Evolutionary conservation across 1,140 invertebrate species (phyloP).

Genomic region (Trichonephila clavipes): DNA sequence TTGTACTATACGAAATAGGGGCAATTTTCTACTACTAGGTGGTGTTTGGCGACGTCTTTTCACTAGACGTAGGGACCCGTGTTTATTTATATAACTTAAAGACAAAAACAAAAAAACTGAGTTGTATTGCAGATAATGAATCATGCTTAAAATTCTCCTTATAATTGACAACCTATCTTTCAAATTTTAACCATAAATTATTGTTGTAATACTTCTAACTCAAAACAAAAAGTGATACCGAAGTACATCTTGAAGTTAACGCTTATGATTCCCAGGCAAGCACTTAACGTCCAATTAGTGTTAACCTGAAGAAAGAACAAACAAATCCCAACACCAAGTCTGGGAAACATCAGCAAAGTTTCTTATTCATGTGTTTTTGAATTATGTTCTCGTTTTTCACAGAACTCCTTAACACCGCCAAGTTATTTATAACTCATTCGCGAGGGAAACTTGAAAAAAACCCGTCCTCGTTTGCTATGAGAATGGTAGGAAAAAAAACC

Average conservation of each 20-base stretch:
- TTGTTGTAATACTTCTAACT: background rate
- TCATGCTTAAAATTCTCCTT: too few species aligned
- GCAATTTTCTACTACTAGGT: too few species aligned
- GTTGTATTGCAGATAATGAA: too few species aligned
- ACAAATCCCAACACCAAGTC: background rate
- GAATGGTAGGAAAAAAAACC: background rate
- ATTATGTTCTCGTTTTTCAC: background rate
- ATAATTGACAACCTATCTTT: too few species aligned
- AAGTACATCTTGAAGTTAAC: background rate
- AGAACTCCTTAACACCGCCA: background rate
- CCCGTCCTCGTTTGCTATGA: background rate
- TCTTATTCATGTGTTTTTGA: background rate
- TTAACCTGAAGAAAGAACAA: background rate
- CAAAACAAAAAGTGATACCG: background rate
- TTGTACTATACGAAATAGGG: too few species aligned
- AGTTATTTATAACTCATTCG: constrained; percentile 4
- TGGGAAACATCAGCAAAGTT: background rate
- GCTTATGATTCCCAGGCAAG: background rate
- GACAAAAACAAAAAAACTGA: too few species aligned
- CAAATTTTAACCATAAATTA: background rate
- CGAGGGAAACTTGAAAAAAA: background rate
- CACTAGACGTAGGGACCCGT: too few species aligned
- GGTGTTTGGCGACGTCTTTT: too few species aligned
- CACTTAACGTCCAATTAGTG: too few species aligned
- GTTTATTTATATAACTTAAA: too few species aligned